Evolutionary conservation across 1,140 invertebrate species (phyloP).

Genomic region (Leptopilina clavipes): DNA sequence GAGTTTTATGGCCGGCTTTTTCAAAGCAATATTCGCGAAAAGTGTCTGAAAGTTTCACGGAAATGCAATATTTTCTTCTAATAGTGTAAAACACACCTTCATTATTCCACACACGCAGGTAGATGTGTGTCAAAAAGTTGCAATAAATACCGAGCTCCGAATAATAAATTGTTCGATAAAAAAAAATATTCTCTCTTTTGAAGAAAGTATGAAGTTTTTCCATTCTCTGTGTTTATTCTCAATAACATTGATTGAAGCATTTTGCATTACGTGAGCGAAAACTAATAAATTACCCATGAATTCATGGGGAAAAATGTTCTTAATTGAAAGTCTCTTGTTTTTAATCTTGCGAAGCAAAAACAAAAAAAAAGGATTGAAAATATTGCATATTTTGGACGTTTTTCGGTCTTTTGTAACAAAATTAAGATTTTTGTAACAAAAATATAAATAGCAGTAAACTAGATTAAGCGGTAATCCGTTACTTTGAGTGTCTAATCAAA

Average conservation of each 20-base stretch:
- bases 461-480: neutral
- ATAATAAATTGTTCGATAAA: neutral
- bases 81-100: slow-evolving; percentile 1
- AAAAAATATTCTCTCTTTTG: neutral
- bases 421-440: too few relatives aligned
- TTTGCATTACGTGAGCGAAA: too few relatives aligned
- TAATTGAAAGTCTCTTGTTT: too few relatives aligned
- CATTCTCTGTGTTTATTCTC: neutral
- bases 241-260: too few relatives aligned
- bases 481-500: slow-evolving; percentile 10
- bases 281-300: too few relatives aligned
- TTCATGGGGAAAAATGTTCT: too few relatives aligned
- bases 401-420: too few relatives aligned
- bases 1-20: slow-evolving; percentile 23
- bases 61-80: neutral
- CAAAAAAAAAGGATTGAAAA: too few relatives aligned
- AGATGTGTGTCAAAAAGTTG: neutral
- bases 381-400: too few relatives aligned
- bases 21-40: neutral
- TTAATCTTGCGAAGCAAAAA: too few relatives aligned
- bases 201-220: neutral
- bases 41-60: slow-evolving; percentile 7
- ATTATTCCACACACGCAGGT: too few relatives aligned
- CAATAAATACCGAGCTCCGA: neutral
- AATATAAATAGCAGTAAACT: too few relatives aligned